Percentiles rank a stretch among this genome's conserved stretches.
Conservation (phyloP, 2,113 vertebrate genomes). For the Otus sunia region DNA sequence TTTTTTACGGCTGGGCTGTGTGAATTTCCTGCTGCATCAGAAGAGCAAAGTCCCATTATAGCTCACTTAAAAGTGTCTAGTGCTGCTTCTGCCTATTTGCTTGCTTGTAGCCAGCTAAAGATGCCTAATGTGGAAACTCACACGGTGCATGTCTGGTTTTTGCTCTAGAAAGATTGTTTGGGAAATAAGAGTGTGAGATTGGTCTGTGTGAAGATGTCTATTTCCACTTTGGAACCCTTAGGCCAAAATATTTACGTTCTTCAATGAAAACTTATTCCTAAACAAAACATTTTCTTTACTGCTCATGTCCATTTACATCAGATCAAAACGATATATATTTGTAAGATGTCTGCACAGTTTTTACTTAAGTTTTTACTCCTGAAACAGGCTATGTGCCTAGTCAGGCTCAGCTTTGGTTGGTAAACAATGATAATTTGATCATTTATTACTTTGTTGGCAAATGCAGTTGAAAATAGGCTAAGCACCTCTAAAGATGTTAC, state of each 20-base stretch:
- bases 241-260: background rate
- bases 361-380: background rate
- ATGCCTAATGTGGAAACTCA: fast-evolving
- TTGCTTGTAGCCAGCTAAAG: background rate
- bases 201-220: background rate
- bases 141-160: fast-evolving
- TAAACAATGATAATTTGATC: background rate
- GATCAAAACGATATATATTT: background rate
- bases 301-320: fast-evolving
- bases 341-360: background rate
- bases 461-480: background rate
- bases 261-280: background rate
- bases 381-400: background rate
- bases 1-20: fast-evolving
- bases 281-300: fast-evolving
- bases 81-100: background rate
- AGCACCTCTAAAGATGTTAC: fast-evolving
- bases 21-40: background rate
- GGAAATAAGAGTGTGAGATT: background rate
- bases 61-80: no score
- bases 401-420: background rate
- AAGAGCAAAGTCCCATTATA: background rate
- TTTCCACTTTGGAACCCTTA: background rate
- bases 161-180: background rate
- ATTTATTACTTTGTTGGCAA: background rate